Evolutionary conservation across 2,888 invertebrate genomes (phyloP).

Genomic region (Drosophila monieri): DNA sequence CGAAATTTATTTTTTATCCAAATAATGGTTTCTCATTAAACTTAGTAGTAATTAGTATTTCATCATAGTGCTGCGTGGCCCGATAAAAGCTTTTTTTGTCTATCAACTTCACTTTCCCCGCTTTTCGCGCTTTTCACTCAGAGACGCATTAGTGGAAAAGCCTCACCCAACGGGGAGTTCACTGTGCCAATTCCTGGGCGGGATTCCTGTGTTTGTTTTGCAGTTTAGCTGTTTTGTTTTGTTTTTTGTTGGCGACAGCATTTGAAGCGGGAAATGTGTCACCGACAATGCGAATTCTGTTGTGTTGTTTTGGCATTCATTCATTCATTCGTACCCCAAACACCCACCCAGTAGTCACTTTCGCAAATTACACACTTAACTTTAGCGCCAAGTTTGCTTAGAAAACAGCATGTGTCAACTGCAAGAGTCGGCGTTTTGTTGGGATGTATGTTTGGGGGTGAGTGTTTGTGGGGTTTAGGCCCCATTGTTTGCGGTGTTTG

Average conservation of each 20-base stretch:
- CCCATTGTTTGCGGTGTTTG: constrained; percentile 45
- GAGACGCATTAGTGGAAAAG: constrained; percentile 48
- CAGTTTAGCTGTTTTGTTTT: constrained; percentile 41
- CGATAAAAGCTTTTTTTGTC: constrained; percentile 16
- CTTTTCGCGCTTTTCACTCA: constrained; percentile 45
- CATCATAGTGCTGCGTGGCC: constrained; percentile 4
- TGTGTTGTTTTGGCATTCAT: constrained; percentile 42
- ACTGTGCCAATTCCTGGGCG: constrained; percentile 67
- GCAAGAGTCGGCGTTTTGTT: constrained; percentile 47
- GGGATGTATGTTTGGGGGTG: neutral
- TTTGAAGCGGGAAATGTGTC: constrained; percentile 63
- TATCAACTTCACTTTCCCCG: constrained; percentile 23
- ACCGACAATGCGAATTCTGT: constrained; percentile 61
- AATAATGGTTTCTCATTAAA: neutral
- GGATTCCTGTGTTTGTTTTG: constrained; percentile 36
- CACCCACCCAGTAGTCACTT: constrained; percentile 52
- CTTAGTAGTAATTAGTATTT: constrained; percentile 36
- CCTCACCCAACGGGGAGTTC: constrained; percentile 58
- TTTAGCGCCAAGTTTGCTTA: constrained; percentile 50
- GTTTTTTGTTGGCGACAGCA: constrained; percentile 13
- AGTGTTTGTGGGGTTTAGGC: constrained; percentile 1
- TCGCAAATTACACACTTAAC: constrained; percentile 78
- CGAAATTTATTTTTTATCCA: neutral
- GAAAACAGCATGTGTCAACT: constrained; percentile 63
- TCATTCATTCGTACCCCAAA: constrained; percentile 16